Evolutionary conservation across 2,113 vertebrate genomes (phyloP).

Genomic region (Rhynchomys soricoides): DNA sequence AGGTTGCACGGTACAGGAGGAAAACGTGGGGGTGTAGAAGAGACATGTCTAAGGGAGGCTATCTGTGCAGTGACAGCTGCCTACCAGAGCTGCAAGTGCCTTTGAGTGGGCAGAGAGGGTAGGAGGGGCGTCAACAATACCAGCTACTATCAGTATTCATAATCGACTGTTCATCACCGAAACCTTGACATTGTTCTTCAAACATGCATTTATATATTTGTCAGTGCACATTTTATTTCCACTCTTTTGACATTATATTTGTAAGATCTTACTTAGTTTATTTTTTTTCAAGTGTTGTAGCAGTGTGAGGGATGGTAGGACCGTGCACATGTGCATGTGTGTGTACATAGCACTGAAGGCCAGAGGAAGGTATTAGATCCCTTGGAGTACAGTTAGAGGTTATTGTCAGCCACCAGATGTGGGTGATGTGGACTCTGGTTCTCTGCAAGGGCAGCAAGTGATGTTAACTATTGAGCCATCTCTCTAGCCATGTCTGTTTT

Average conservation of each 20-base stretch:
- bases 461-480: too few relatives aligned
- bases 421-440: neutral
- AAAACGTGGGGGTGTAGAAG: neutral
- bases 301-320: neutral
- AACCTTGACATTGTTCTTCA: neutral
- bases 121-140: too few relatives aligned
- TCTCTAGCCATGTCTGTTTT: neutral
- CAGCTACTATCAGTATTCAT: neutral
- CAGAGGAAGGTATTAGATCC: neutral
- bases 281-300: neutral
- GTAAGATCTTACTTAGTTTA: neutral
- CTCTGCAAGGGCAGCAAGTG: neutral
- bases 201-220: neutral
- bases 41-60: neutral
- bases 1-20: neutral
- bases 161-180: neutral
- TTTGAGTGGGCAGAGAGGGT: neutral
- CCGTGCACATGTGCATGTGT: neutral
- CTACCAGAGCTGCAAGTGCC: neutral
- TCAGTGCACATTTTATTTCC: neutral
- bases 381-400: neutral
- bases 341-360: neutral
- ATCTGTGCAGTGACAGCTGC: neutral
- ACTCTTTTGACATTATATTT: neutral
- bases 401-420: neutral